Evolutionary conservation across 2,888 invertebrate species (phyloP), one percentile per base, ranked within the genome.

Genomic region (Drosophila koepferae): DNA sequence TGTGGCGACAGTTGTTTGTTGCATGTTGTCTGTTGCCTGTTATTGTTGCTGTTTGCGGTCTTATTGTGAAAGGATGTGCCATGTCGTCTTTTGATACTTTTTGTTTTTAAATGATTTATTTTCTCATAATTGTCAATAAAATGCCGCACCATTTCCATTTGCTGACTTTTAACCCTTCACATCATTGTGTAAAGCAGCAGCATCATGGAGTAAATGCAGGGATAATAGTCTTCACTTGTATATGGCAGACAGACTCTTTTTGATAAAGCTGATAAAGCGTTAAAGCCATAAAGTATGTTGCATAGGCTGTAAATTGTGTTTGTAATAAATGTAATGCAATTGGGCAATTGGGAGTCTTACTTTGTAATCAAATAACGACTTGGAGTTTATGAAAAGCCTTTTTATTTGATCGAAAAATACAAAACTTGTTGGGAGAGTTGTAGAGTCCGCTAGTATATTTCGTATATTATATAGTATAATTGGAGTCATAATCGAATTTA

Each of bases 111-210:
- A 59, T 79, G 76, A 78, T 78, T 78, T 79, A 78, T 78, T 56
- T 68, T n/a, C 55, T 63, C 79, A 72, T 79, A 78, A 79, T 78
- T 78, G 72, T 79, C 80, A 79, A 78, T 68, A 66, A 79, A 78
- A 79, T 72, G 72, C 65, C 66, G 78, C 75, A 63, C 72, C 63
- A 75, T 79, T 68, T 75, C 63, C 72, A 63, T 64, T 60, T 51
- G 49, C n/a, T 76, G 79, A 63, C 79, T 77, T 77, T 77, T 77
- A 72, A 66, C 63, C 65, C 74, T 66, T 73, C 66, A 77, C 59
- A 49, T 48, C 44, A 46, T 58, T 49, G 54, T 23, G 48, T 20
- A 40, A 49, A 55, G 61, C 61, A 63, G 18, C 65, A 56, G 56
- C 60, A 23, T n/a, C 56, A 53, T 14, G 28, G 59, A 73, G 68